These are phyloP conservation scores for Melinaea menophilus DNA, from an alignment of 2,888 invertebrate genomes.

Conservation along the genomic window DNA sequence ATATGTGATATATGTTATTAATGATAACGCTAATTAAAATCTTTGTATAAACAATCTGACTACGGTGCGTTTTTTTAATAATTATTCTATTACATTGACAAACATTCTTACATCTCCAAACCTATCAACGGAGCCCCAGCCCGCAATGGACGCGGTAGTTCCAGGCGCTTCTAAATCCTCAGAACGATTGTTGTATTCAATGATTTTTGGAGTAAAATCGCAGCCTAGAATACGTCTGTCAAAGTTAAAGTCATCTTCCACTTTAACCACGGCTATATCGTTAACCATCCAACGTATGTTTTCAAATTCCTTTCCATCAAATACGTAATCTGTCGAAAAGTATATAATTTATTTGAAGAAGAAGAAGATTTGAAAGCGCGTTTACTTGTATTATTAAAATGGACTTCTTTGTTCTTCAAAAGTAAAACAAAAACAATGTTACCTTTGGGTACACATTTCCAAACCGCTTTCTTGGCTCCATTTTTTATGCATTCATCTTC, in stretches of 20 bases:
- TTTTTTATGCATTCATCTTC: conserved; percentile 53
- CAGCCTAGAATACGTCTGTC: conserved; percentile 54
- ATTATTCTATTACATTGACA: neutral
- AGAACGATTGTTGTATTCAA: conserved; percentile 53
- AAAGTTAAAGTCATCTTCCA: conserved; percentile 63
- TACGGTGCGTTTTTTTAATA: no score
- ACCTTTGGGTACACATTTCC: conserved; percentile 69
- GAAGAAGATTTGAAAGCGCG: no score
- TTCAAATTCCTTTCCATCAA: conserved; percentile 57
- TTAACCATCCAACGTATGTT: conserved; percentile 67
- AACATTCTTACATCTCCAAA: conserved; percentile 49
- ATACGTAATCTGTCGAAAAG: conserved; percentile 49
- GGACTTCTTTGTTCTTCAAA: no score
- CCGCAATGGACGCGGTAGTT: conserved; percentile 48
- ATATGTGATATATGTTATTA: no score
- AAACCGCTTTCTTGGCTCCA: conserved; percentile 62
- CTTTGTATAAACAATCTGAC: no score
- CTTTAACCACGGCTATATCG: conserved; percentile 65
- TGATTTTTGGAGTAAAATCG: conserved; percentile 55
- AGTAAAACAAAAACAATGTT: conserved; percentile 28
- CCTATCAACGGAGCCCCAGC: conserved; percentile 54
- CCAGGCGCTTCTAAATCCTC: conserved; percentile 46
- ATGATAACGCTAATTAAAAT: no score
- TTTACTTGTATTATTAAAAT: no score
- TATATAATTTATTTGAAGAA: no score